These are phyloP conservation scores for Pollenia amentaria DNA, from an alignment of 2,888 invertebrate species.

Conservation along the genomic window DNA sequence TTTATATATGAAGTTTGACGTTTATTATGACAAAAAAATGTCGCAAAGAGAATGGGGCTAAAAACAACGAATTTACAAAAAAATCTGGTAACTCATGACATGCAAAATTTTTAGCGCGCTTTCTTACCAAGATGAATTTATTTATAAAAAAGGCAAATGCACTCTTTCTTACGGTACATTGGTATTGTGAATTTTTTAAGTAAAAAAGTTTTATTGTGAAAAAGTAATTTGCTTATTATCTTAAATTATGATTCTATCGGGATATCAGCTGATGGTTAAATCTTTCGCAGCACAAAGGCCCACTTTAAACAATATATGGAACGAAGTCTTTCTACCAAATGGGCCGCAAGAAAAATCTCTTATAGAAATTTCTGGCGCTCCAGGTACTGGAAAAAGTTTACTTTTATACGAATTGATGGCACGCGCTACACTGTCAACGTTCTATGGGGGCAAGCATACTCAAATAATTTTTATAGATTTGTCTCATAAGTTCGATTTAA, in stretches of 20 bases:
- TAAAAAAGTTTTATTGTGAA: not conserved
- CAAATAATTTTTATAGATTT: conserved; percentile 85
- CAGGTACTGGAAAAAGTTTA: conserved; percentile 85
- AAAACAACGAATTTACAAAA: no score
- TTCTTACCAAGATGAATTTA: not conserved
- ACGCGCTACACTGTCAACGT: conserved; percentile 84
- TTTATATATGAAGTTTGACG: no score
- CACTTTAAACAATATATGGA: conserved; percentile 66
- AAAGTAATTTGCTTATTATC: not conserved
- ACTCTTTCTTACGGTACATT: not conserved
- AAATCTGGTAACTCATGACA: no score
- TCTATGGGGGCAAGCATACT: conserved; percentile 84
- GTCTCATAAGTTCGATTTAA: conserved; percentile 85
- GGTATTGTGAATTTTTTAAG: not conserved
- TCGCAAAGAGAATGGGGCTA: no score
- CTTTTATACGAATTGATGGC: conserved; percentile 85
- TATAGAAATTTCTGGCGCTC: conserved; percentile 85
- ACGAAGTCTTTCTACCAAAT: conserved; percentile 75
- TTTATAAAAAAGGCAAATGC: no score
- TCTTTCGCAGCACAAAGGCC: conserved; percentile 70
- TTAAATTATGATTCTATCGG: conserved; percentile 56
- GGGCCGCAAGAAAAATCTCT: conserved; percentile 83
- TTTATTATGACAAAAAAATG: no score
- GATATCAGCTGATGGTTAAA: conserved; percentile 69
- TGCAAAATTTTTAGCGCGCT: not conserved